Conservation (phyloP, 2,888 invertebrate species). For the Ormyrus pomaceus region DNA sequence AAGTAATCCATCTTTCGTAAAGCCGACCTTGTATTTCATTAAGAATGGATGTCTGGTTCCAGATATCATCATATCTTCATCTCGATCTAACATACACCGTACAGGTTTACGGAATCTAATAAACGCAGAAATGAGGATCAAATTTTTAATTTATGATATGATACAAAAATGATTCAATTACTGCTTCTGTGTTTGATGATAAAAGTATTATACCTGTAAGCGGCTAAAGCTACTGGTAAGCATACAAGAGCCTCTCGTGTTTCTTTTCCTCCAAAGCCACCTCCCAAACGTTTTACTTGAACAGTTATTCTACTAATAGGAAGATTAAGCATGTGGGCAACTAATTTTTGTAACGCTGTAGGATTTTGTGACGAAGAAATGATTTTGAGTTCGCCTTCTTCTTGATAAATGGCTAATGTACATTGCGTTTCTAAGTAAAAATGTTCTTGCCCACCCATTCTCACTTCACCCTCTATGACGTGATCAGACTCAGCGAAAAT, state of each 20-base stretch:
- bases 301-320: conserved; percentile 85
- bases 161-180: too few relatives aligned
- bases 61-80: conserved; percentile 93
- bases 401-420: conserved; percentile 82
- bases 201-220: conserved; percentile 77
- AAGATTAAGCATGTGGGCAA: conserved; percentile 83
- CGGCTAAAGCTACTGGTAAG: conserved; percentile 87
- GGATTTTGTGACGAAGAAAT: conserved; percentile 89
- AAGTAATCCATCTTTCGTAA: conserved; percentile 84
- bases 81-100: conserved; percentile 90
- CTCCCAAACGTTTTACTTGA: conserved; percentile 90
- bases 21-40: conserved; percentile 88
- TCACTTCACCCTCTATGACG: conserved; percentile 84
- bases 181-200: too few relatives aligned
- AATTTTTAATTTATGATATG: too few relatives aligned
- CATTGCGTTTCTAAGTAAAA: conserved; percentile 94
- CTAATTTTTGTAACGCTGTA: conserved; percentile 82
- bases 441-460: conserved; percentile 95
- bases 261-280: conserved; percentile 98
- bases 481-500: conserved; percentile 82
- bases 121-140: not conserved
- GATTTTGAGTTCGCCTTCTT: conserved; percentile 87
- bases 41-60: conserved; percentile 93
- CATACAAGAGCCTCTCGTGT: conserved; percentile 82
- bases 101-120: conserved; percentile 84